Evolutionary conservation across 2,113 vertebrate species (phyloP).

Genomic region (Rhinogobius similis): DNA sequence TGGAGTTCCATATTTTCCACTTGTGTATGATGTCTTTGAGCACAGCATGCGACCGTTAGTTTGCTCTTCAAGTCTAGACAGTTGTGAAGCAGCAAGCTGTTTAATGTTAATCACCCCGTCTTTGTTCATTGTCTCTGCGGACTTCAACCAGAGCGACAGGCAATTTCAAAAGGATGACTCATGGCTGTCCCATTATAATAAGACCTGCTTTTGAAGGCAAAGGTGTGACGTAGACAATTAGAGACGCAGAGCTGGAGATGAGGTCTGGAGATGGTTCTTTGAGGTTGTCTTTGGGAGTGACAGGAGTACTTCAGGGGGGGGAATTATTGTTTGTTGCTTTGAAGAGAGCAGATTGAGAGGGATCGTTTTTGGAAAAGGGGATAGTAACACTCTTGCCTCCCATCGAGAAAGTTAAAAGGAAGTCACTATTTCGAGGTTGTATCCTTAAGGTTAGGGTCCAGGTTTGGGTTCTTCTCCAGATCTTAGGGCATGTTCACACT

Average conservation of each 20-base stretch:
- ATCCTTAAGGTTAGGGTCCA: no score
- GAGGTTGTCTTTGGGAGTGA: neutral
- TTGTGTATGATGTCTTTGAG: conserved; percentile 17
- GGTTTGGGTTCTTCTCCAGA: no score
- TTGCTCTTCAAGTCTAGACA: conserved; percentile 9
- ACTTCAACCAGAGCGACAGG: conserved; percentile 35
- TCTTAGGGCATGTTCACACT: no score
- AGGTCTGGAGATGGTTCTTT: neutral
- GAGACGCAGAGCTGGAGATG: neutral
- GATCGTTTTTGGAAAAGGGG: neutral
- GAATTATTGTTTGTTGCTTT: neutral
- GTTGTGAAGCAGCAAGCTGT: conserved; percentile 25
- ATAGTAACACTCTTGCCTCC: no score
- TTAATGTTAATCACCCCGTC: conserved; percentile 38
- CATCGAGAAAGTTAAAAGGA: no score
- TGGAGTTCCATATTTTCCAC: neutral
- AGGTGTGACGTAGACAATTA: conserved; percentile 19
- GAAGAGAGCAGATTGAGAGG: neutral
- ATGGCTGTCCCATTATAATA: conserved; percentile 28
- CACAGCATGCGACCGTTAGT: conserved; percentile 13
- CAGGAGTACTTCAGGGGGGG: neutral
- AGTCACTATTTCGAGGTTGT: no score
- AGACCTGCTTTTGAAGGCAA: neutral
- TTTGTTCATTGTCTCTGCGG: conserved; percentile 42
- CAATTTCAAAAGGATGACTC: conserved; percentile 43